These are phyloP conservation scores for Mercenaria mercenaria DNA, from an alignment of 1,140 invertebrate species.

Conservation along the genomic window DNA sequence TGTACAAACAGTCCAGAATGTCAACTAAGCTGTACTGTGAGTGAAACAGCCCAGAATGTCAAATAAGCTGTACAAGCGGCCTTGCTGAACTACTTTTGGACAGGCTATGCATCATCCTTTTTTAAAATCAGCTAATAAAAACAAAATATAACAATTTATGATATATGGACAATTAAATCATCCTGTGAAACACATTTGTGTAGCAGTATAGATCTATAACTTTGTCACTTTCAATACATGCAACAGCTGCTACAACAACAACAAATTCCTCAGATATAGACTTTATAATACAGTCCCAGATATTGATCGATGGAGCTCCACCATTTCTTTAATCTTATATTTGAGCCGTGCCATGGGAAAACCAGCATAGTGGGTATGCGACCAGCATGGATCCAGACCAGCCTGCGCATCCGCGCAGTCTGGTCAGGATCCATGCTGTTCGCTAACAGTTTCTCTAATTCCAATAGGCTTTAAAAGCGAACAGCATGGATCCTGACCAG, in stretches of 20 bases:
- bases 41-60: too few relatives aligned
- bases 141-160: background rate
- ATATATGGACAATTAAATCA: background rate
- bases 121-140: background rate
- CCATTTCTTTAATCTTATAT: conserved; percentile 2
- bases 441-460: too few relatives aligned
- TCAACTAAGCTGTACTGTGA: too few relatives aligned
- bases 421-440: too few relatives aligned
- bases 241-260: background rate
- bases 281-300: background rate
- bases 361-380: too few relatives aligned
- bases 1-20: too few relatives aligned
- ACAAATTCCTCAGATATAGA: background rate
- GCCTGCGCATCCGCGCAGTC: too few relatives aligned
- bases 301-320: conserved; percentile 5
- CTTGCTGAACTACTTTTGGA: background rate
- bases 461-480: too few relatives aligned
- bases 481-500: too few relatives aligned
- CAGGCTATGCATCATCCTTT: background rate
- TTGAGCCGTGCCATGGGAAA: too few relatives aligned
- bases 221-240: background rate
- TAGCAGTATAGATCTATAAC: background rate
- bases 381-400: too few relatives aligned
- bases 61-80: too few relatives aligned
- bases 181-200: background rate